Base-by-base conservation (phyloP, 1,140 invertebrate species). In the Stratiolaelaps scimitus region DNA sequence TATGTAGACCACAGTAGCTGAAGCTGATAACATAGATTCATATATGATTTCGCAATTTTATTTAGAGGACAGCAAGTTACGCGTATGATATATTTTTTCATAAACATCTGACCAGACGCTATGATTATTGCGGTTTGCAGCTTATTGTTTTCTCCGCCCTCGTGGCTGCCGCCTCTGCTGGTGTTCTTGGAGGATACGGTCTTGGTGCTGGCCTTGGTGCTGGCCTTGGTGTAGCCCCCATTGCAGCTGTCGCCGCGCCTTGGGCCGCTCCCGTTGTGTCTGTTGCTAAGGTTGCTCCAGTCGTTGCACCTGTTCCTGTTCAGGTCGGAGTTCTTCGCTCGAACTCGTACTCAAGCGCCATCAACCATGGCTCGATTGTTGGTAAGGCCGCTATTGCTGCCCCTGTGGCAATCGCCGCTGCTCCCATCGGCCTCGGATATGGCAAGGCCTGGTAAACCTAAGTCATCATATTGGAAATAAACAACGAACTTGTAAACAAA, bases 131-230 rank as follows among this genome's bases (percentile, higher is more conserved):
- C 10, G 34, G 34, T 4, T 60, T 60, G 6, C 53, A 60, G 53
- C 53, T 60, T 15, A 23, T 60, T 34, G 23, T 60, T 10, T 13
- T 60, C 53, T 60, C 23, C 15, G 23, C 34, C 10, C 53, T 60
- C 23, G 53, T 60, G 26, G 53, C 53, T 60, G 53, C 15, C 47
- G 47, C 47, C 28, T 48, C 47, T 34, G 53, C 53, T 26, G 13
- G 2, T 34, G 53, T 15, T 28, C 15, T 48, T 4, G 44, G 44
- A 13, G 44, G 44, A 45, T 19, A 13, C 44, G 47, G 19, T 28
- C 4, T 4, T 6, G 4, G 15, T 15, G 47, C 4, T 4, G 4
- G 4, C 15, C 47, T 23, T 28, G 47, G 47, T 29, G 26, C 34
- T 60, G 23, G 53, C 0, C 53, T 60, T 34, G 23, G 15, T 26